Evolutionary conservation across 2,113 vertebrate genomes (phyloP).

Genomic region (Chinchilla lanigera): DNA sequence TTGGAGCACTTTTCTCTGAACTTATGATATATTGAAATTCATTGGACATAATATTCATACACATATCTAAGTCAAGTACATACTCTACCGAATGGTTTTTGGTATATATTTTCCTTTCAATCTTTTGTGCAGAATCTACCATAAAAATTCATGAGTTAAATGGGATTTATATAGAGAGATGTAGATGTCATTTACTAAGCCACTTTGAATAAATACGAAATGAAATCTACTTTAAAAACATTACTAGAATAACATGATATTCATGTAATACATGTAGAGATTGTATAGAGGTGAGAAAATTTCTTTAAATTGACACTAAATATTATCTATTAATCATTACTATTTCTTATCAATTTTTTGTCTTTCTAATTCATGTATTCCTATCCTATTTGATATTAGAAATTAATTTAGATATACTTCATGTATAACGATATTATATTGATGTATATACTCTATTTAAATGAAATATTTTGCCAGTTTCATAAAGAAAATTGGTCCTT

Average conservation of each 20-base stretch:
- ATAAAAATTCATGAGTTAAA: slow-evolving; percentile 53
- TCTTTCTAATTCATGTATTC: neutral
- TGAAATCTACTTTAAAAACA: slow-evolving; percentile 44
- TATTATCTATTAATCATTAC: neutral
- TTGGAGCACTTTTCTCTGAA: slow-evolving; percentile 40
- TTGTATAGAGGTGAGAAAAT: neutral
- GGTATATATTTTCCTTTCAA: neutral
- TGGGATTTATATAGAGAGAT: neutral
- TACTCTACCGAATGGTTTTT: slow-evolving; percentile 44
- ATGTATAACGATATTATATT: neutral
- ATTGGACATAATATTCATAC: slow-evolving; percentile 61
- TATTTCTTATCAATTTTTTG: neutral
- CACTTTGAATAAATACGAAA: slow-evolving; percentile 42
- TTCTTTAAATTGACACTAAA: neutral
- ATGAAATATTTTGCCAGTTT: neutral
- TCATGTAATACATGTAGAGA: neutral
- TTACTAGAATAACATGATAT: neutral
- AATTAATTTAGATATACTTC: neutral
- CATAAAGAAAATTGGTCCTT: neutral
- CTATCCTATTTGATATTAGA: neutral
- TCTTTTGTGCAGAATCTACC: slow-evolving; percentile 4
- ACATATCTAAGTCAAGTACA: slow-evolving; percentile 60
- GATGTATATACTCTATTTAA: neutral
- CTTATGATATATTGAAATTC: slow-evolving; percentile 64
- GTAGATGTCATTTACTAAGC: neutral